Conservation (phyloP, 2,888 invertebrate genomes). For the Fragum whitleyi region DNA sequence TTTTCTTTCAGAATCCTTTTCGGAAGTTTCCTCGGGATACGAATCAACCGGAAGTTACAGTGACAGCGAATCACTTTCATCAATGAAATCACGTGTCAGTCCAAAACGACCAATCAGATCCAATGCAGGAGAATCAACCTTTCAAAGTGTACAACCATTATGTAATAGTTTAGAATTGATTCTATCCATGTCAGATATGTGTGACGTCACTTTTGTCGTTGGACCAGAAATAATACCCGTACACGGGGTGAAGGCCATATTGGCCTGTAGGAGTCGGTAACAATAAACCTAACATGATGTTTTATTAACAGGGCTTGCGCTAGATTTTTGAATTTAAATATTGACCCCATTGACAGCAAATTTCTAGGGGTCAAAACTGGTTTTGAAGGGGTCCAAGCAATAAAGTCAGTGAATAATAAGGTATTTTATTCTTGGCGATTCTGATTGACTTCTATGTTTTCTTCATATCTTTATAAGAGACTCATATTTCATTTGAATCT, state of each 20-base stretch:
- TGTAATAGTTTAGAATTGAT: conserved; percentile 11
- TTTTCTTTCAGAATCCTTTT: conserved; percentile 2
- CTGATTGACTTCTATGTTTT: no score
- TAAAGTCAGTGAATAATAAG: no score
- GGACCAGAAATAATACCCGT: neutral
- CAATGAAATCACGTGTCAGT: neutral
- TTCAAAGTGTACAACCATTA: neutral
- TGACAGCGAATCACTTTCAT: neutral
- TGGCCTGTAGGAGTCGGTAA: neutral
- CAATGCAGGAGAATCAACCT: neutral
- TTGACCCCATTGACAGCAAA: no score
- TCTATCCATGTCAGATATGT: conserved; percentile 8
- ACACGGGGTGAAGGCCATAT: neutral
- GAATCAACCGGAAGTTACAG: neutral
- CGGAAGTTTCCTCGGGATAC: conserved; percentile 1
- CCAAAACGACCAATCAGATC: neutral
- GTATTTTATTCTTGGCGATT: no score
- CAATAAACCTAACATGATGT: no score
- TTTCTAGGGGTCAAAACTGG: no score
- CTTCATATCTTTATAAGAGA: no score
- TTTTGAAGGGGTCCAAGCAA: no score
- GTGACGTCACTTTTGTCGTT: conserved; percentile 15
- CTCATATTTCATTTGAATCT: no score
- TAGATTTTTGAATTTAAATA: no score
- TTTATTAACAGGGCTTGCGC: no score